phyloP scores from a whole-genome alignment of 2,888 invertebrate genomes.

The Eupithecia tripunctaria region DNA sequence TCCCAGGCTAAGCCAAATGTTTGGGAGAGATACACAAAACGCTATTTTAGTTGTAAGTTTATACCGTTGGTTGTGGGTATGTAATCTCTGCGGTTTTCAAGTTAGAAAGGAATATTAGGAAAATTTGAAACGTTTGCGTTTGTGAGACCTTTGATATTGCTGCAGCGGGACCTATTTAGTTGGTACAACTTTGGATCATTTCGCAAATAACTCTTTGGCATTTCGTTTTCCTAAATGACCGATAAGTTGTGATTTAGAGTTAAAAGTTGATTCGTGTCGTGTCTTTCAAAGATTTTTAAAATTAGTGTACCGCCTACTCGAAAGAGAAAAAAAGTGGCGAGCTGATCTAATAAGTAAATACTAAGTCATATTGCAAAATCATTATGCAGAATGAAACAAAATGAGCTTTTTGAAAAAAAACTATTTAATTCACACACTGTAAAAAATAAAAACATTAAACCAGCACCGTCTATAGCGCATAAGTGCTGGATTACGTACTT shows the following conservation, averaged over 20 bases:
- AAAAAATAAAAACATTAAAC: neutral
- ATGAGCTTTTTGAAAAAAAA: neutral
- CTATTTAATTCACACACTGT: neutral
- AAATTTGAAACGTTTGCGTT: conserved; percentile 20
- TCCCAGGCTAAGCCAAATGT: conserved; percentile 21
- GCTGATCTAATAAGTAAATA: neutral
- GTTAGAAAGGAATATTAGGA: conserved; percentile 18
- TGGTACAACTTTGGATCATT: neutral
- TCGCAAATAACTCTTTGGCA: conserved; percentile 9
- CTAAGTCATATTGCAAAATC: neutral
- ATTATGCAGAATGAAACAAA: neutral
- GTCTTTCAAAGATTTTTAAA: no score
- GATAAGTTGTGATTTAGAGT: neutral
- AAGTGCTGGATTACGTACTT: neutral
- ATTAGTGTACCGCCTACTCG: neutral
- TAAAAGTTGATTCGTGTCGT: neutral
- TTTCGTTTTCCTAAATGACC: neutral
- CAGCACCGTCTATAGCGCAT: neutral
- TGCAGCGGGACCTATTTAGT: neutral
- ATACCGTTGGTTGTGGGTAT: conserved; percentile 17
- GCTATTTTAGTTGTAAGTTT: conserved; percentile 19
- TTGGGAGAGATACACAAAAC: conserved; percentile 27
- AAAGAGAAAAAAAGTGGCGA: neutral
- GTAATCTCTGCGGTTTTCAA: conserved; percentile 24
- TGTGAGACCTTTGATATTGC: conserved; percentile 4